phyloP scores from a whole-genome alignment of 2,797 vertebrate genomes.

The Phalanger gymnotis region DNA sequence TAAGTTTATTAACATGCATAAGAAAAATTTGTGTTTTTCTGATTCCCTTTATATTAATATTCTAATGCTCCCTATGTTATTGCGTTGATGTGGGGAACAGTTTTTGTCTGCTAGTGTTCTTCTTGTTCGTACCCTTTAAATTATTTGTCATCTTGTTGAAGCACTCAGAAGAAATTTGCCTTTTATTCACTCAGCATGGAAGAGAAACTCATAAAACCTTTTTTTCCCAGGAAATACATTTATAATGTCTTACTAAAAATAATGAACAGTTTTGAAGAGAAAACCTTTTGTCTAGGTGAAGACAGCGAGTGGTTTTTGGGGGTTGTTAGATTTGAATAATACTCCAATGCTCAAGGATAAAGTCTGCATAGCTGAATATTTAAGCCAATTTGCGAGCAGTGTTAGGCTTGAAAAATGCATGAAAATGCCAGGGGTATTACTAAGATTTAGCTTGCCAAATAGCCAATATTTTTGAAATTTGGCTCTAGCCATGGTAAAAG shows the following conservation, averaged over 20 bases:
- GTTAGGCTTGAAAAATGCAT: slow-evolving; percentile 76
- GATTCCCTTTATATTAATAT: neutral
- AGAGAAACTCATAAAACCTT: slow-evolving; percentile 61
- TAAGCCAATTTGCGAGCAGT: slow-evolving; percentile 75
- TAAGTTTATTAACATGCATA: neutral
- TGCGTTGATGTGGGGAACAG: neutral
- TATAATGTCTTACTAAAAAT: slow-evolving; percentile 67
- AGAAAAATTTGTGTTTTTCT: neutral
- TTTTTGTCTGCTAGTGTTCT: neutral
- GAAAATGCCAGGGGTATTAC: slow-evolving; percentile 48
- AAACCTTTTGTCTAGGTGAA: slow-evolving; percentile 47
- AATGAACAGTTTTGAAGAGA: slow-evolving; percentile 67
- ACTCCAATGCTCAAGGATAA: slow-evolving; percentile 47
- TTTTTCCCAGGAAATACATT: slow-evolving; percentile 63
- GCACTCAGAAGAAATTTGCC: slow-evolving; percentile 42
- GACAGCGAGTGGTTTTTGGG: slow-evolving; percentile 59
- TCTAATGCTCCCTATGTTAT: neutral
- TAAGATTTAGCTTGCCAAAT: slow-evolving; percentile 70
- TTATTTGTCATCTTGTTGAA: slow-evolving; percentile 40
- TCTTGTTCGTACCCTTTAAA: neutral
- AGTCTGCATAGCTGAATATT: slow-evolving; percentile 65
- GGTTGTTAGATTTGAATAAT: slow-evolving; percentile 24
- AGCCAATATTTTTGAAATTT: slow-evolving; percentile 67
- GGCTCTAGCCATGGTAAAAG: slow-evolving; percentile 56
- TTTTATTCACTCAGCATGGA: slow-evolving; percentile 41